Conservation (phyloP, 2,888 invertebrate genomes). For the Altica lythri region DNA sequence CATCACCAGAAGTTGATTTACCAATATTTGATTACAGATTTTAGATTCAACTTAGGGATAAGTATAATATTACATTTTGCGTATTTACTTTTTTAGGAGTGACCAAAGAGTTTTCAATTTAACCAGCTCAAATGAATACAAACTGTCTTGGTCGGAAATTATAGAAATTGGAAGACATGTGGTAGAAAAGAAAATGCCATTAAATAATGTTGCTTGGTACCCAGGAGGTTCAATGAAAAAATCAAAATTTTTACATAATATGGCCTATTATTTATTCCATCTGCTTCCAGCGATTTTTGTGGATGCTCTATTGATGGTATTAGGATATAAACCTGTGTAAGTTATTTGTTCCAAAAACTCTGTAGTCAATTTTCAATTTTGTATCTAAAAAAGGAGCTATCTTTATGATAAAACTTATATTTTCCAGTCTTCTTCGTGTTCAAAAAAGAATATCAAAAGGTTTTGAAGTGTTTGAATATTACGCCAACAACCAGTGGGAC, state of each 20-base stretch:
- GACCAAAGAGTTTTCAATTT: constrained; percentile 70
- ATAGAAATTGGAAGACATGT: constrained; percentile 80
- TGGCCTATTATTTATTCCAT: constrained; percentile 86
- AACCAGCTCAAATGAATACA: constrained; percentile 79
- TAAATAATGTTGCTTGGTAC: constrained; percentile 84
- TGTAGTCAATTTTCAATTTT: no score
- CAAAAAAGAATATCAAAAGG: constrained; percentile 84
- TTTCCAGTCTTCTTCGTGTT: constrained; percentile 74
- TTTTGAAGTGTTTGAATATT: constrained; percentile 88
- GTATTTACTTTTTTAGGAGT: constrained; percentile 55
- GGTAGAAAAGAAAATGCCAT: constrained; percentile 76
- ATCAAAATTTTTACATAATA: constrained; percentile 74
- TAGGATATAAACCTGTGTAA: constrained; percentile 89
- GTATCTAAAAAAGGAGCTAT: no score
- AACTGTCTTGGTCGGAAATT: constrained; percentile 87
- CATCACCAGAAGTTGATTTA: no score
- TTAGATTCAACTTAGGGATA: no score
- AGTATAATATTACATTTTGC: no score
- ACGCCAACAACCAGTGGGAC: constrained; percentile 91
- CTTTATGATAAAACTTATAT: not conserved
- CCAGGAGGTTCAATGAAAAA: constrained; percentile 89
- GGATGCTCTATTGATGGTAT: constrained; percentile 75
- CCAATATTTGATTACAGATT: no score
- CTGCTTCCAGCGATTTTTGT: constrained; percentile 86
- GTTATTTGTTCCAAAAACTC: constrained; percentile 50